Evolutionary conservation across 2,797 vertebrate species (phyloP), one percentile per base, ranked within the genome.

Genomic region (Siniperca obscura): DNA sequence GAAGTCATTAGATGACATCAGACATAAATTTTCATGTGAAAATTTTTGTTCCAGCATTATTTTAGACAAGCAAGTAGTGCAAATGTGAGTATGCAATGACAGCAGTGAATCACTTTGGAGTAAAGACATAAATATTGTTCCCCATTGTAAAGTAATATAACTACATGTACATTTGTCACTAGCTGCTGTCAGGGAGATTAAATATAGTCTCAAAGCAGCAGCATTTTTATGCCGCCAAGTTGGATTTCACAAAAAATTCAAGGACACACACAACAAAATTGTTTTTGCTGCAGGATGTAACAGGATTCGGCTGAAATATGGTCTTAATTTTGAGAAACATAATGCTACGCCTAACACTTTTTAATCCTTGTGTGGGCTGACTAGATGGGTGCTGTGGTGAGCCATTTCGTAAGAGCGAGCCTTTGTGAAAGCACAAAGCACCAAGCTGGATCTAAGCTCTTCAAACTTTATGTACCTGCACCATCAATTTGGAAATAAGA

Each of bases 321-420:
- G 69, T 82, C 66, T 78, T 89, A 61, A 85, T 88, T 87, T 81
- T 71, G 46, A 71, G 76, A 82, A 88, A 92, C 75, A 86, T 83
- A 85, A 86, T 88, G 70, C 83, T 70, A 40, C 0, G 8, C 46
- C 72, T 85, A 82, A 88, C 79, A 79, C 81, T 67, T 89, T 84
- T 77, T 84, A 90, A 85, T 90, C 76, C 67, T 21, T 27, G 74
- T 69, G 91, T 91, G 83, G 85, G 87, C 22, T 44, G 80, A 66
- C 55, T 40, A 60, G 27, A 83, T 67, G 68, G 67, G 67, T 56
- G 64, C 73, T 81, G 56, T 80, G 74, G 81, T 82, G 79, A 79
- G 70, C 69, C 42, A 10, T 70, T 79, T 72, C 65, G 76, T 50
- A 34, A 77, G 60, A 57, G 70, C 34, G 25, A 72, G 73, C 14